Base-by-base conservation (phyloP, 2,888 invertebrate species). In the Tinea trinotella region DNA sequence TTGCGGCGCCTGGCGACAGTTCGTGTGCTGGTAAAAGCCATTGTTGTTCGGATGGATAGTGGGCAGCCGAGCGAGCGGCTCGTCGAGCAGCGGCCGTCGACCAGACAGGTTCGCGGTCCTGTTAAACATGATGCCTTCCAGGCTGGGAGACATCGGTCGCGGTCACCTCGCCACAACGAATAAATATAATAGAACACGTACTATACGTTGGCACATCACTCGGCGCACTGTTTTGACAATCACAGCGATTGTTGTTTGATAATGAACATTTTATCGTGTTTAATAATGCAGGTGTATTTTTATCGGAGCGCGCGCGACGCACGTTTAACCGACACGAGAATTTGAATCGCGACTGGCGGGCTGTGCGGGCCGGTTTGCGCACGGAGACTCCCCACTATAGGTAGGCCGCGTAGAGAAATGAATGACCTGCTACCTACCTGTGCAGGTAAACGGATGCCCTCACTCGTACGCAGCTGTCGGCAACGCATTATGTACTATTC, bases 91-190 rank as follows among this genome's bases (percentile, higher is more conserved):
- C 66, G 84, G 85, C 66, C 83, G 79, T 58, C 85, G 79, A 68
- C 80, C 79, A 60, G 85, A 85, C 71, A 84, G 71, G 66, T 79
- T 80, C 62, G 78, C 71, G 71, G 74, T 81, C 77, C 85, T 76
- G 70, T 84, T 85, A 66, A 85, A 85, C 85, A 85, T 85, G 70
- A 77, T 80, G 64, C 78, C 84, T 70, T 85, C 85, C 64, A 85
- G 68, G 59, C 84, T 85, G 64, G 84, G 85, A 76, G 85, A 83
- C 85, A 85, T 85, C 19, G 17, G 18, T 46, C n/a, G 19, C 40
- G 40, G 40, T 40, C 40, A 40, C 12, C 40, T 40, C 40, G n/a
- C 40, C 40, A 40, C 40, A 40, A 40, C 40, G 13, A 40, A 40
- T n/a, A 7, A 40, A 40, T 30, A 30, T 30, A 12, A 40, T 15